phyloP scores from a whole-genome alignment of 2,888 invertebrate genomes.

The Rapana venosa region DNA sequence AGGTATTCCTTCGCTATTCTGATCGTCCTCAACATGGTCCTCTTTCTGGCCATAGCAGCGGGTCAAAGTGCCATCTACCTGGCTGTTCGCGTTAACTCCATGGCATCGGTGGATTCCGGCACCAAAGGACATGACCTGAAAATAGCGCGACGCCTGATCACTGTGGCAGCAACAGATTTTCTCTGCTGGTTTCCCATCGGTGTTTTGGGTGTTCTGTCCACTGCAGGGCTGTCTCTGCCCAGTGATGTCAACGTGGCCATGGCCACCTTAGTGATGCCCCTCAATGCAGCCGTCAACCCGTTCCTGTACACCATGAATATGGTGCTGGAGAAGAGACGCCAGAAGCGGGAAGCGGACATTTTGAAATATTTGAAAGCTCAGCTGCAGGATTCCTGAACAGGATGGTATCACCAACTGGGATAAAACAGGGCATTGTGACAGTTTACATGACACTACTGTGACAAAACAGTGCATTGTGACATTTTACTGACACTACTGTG shows the following conservation, averaged over 20 bases:
- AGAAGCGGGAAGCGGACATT: neutral
- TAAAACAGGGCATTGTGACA: too few species aligned
- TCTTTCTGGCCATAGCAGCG: constrained; percentile 69
- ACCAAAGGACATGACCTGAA: constrained; percentile 57
- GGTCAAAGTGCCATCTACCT: constrained; percentile 74
- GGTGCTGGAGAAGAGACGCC: neutral
- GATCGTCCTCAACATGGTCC: constrained; percentile 70
- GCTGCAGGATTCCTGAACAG: neutral
- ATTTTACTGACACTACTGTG: too few species aligned
- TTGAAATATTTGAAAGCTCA: neutral
- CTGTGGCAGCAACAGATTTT: constrained; percentile 69
- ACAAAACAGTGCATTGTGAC: too few species aligned
- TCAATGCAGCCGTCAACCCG: neutral
- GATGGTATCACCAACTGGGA: neutral
- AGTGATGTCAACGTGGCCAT: neutral
- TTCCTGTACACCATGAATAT: constrained; percentile 11
- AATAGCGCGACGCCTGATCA: constrained; percentile 68
- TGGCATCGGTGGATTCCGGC: constrained; percentile 64
- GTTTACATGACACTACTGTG: too few species aligned
- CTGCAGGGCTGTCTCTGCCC: neutral
- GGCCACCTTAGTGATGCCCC: neutral
- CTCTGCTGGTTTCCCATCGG: constrained; percentile 69
- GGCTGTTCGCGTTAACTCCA: constrained; percentile 50
- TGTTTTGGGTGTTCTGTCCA: constrained; percentile 27
- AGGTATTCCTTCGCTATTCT: constrained; percentile 74